Conservation (phyloP, 1,140 invertebrate species). For the Helicoverpa zea region DNA sequence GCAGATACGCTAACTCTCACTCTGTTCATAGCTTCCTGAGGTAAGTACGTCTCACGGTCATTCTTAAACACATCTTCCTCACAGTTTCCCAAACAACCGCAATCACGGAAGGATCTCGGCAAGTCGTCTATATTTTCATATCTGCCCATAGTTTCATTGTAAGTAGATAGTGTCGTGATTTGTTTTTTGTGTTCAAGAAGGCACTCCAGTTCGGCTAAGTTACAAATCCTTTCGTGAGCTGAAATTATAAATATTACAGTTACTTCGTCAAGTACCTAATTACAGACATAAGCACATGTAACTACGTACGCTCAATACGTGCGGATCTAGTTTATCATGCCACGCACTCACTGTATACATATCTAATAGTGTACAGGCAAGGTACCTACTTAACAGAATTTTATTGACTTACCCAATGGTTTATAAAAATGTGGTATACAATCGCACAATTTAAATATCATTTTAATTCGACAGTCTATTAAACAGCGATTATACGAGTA, state of each 20-base stretch:
- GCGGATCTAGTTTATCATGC: no score
- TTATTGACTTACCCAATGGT: conserved; percentile 65
- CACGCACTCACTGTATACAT: no score
- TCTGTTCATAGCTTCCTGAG: conserved; percentile 53
- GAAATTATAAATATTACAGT: conserved; percentile 39
- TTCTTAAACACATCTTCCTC: conserved; percentile 74
- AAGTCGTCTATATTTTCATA: conserved; percentile 59
- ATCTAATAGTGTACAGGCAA: no score
- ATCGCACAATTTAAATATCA: conserved; percentile 87
- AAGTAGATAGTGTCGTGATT: conserved; percentile 66
- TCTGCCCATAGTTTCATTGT: conserved; percentile 61
- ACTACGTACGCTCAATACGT: background rate
- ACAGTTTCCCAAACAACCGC: conserved; percentile 72
- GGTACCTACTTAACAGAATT: background rate
- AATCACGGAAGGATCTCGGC: conserved; percentile 67
- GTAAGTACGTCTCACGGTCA: conserved; percentile 65
- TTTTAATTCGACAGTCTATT: conserved; percentile 88
- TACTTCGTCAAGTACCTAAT: background rate
- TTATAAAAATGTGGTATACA: conserved; percentile 90
- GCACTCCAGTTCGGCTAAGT: conserved; percentile 69
- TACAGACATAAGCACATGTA: conserved; percentile 11
- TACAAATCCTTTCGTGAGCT: conserved; percentile 73
- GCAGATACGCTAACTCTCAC: conserved; percentile 68
- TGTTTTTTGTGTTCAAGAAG: conserved; percentile 68
- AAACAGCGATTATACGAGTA: conserved; percentile 90